Conservation (phyloP, 1,140 invertebrate species). For the Polypedilum vanderplanki region DNA sequence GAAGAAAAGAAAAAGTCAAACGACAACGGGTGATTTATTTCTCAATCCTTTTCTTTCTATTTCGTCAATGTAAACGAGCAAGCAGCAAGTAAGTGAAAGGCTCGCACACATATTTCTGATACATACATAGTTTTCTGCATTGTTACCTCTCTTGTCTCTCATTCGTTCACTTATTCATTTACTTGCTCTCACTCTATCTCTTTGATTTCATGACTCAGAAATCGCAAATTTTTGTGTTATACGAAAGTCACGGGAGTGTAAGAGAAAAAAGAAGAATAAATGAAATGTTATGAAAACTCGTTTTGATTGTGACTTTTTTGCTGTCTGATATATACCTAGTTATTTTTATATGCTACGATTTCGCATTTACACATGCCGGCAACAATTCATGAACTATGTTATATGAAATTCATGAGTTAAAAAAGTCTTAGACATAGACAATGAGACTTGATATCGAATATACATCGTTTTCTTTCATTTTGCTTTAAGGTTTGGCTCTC, state of each 20-base stretch:
- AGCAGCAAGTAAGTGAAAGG: neutral
- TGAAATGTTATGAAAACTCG: slow-evolving; percentile 20
- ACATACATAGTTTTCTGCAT: neutral
- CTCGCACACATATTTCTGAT: neutral
- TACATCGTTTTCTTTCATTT: neutral
- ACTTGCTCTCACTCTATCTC: neutral
- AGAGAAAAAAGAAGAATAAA: slow-evolving; percentile 24
- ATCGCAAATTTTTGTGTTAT: slow-evolving; percentile 2
- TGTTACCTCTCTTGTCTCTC: neutral
- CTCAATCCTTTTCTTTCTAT: neutral
- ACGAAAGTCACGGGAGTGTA: slow-evolving; percentile 23
- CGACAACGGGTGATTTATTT: neutral
- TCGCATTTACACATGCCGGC: slow-evolving; percentile 5
- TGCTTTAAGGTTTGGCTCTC: slow-evolving; percentile 19
- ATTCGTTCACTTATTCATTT: neutral
- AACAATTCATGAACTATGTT: neutral
- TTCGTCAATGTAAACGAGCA: neutral
- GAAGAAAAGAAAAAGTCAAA: neutral
- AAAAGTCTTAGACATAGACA: neutral
- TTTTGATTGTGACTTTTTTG: neutral
- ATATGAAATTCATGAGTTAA: neutral
- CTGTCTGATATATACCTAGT: neutral
- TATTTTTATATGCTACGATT: neutral
- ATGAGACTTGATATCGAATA: neutral
- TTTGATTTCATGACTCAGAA: neutral